Percentiles rank a stretch among this genome's conserved stretches.
phyloP scores from a whole-genome alignment of 2,888 invertebrate genomes.

The Rhabditoides inermis region DNA sequence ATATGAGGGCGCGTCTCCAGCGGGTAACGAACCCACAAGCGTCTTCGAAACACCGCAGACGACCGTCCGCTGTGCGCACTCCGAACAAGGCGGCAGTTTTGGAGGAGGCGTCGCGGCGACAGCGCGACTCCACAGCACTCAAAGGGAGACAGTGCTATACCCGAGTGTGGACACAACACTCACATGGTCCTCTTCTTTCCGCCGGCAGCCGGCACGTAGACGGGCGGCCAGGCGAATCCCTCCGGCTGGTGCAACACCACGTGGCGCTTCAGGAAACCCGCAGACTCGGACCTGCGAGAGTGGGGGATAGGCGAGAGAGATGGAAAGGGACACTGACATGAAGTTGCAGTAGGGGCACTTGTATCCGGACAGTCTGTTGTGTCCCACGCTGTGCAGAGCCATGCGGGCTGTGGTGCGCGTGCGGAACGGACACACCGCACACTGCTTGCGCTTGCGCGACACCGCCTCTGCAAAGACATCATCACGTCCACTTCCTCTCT shows the following conservation, averaged over 20 bases:
- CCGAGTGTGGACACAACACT: too few relatives aligned
- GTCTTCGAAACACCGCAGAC: too few relatives aligned
- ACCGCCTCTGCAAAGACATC: too few relatives aligned
- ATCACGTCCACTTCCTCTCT: too few relatives aligned
- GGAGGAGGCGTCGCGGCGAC: too few relatives aligned
- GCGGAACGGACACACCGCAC: conserved; percentile 17
- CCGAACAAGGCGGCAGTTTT: too few relatives aligned
- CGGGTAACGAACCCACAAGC: too few relatives aligned
- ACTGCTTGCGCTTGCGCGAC: conserved; percentile 5
- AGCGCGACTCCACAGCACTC: too few relatives aligned
- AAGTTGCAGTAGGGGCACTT: conserved; percentile 5
- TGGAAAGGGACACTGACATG: neutral
- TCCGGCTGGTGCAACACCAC: conserved; percentile 9
- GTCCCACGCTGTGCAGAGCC: conserved; percentile 9
- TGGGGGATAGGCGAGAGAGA: neutral
- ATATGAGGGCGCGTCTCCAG: too few relatives aligned
- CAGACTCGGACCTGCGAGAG: conserved; percentile 11
- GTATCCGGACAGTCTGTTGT: conserved; percentile 9
- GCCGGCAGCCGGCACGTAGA: too few relatives aligned
- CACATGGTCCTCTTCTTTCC: neutral
- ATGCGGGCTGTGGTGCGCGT: conserved; percentile 5
- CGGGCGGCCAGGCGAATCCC: conserved; percentile 15
- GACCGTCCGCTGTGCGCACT: too few relatives aligned
- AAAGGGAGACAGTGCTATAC: too few relatives aligned
- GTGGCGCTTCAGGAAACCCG: conserved; percentile 21